These are phyloP conservation scores for Uria aalge DNA, from an alignment of 2,113 vertebrate species.

Conservation along the genomic window DNA sequence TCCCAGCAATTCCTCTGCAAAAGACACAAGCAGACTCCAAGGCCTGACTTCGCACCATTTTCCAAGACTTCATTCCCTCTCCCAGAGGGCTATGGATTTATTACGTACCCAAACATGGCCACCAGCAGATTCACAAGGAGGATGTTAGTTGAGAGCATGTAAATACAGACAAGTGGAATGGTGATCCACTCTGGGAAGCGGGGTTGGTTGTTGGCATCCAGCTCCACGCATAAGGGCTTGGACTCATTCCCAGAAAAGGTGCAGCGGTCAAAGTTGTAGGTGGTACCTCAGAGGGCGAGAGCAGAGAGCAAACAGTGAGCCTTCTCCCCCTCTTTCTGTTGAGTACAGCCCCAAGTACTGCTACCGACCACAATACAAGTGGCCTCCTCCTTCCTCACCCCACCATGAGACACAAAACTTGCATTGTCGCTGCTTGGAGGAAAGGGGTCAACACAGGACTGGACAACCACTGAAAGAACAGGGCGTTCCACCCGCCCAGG, in stretches of 20 bases:
- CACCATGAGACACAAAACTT: neutral
- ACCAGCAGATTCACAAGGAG: conserved; percentile 81
- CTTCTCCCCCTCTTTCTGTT: neutral
- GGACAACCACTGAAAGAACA: neutral
- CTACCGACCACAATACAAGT: neutral
- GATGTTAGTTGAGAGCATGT: conserved; percentile 84
- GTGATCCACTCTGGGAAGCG: conserved; percentile 82
- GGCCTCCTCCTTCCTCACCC: neutral
- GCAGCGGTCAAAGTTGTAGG: conserved; percentile 76
- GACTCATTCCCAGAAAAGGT: conserved; percentile 81
- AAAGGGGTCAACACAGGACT: neutral
- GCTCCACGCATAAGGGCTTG: conserved; percentile 78
- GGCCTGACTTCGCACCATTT: neutral
- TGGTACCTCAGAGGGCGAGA: conserved; percentile 61
- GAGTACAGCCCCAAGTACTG: neutral
- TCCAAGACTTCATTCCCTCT: neutral
- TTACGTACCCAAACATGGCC: conserved; percentile 80
- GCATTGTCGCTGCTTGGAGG: neutral
- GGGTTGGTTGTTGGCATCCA: conserved; percentile 75
- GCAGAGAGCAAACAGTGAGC: neutral
- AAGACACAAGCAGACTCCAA: neutral
- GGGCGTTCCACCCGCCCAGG: neutral
- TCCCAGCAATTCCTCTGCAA: neutral
- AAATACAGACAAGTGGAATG: conserved; percentile 80
- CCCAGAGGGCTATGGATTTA: rapidly evolving